Evolutionary conservation across 2,888 invertebrate species (phyloP), one percentile per base, ranked within the genome.

Genomic region (Notodonta ziczac): DNA sequence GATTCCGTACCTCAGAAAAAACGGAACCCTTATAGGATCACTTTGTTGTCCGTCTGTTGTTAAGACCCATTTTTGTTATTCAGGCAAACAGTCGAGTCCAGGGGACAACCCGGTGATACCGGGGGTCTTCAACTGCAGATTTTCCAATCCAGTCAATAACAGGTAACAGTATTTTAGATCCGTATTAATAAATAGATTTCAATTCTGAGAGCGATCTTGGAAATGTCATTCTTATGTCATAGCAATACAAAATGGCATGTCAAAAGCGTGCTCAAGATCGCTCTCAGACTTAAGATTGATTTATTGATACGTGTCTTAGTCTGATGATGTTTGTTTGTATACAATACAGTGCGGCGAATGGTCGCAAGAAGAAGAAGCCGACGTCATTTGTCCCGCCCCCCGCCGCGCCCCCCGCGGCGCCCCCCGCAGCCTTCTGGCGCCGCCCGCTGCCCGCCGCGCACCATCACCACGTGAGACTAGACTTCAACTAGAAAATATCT

Each of bases 51-150:
- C 9, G 9, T 9, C 7, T 7, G 9, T 9, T 40, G 6, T 5
- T 4, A 39, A 7, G 4, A 40, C 40, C 9, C 3, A 7, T 42
- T 42, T 9, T 10, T n/a, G 2, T 46, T 46, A n/a, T 46, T 12
- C 72, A 91, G 91, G 90, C 4, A 91, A 90, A 63, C 84, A 80
- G 51, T 81, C 82, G 0, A 81, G 65, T 42, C 85, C 81, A 60
- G 69, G 80, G 0, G 93, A 90, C 62, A 90, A 88, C 59, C 88
- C 84, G 8, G 94, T 95, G 0, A 96, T 96, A 75, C 97, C 97
- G 0, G 98, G 98, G 0, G 97, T 98, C n/a, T 98, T 98, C 85
- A 98, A 98, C 84, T 98, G 98, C 80, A 95, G 97, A 51, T 97
- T 98, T 79, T 95, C 96, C 4, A 97, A 97, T 83, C 97, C 97